A percentile compares a stretch with the other conserved stretches of the same genome.
These are phyloP conservation scores for Hylia prasina DNA, from an alignment of 2,113 vertebrate genomes.

Conservation along the genomic window DNA sequence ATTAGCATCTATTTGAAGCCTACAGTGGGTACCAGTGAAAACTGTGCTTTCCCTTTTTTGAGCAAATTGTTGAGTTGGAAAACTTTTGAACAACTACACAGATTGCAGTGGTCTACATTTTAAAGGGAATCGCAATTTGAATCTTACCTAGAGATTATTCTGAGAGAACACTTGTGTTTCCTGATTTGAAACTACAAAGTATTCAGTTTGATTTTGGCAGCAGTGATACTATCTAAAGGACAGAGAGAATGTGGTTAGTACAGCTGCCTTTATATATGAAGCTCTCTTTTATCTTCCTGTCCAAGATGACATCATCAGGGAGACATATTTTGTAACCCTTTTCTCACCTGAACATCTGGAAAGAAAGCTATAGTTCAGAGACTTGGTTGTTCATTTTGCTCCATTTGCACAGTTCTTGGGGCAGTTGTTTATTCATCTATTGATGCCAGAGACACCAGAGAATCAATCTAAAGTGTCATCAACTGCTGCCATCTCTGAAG, in stretches of 20 bases:
- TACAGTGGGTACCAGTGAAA: background rate
- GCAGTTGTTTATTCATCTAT: background rate
- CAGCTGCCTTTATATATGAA: background rate
- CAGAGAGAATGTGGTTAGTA: background rate
- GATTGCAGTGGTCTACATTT: background rate
- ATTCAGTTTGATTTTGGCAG: background rate
- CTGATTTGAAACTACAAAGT: background rate
- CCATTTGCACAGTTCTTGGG: background rate
- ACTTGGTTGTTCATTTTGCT: background rate
- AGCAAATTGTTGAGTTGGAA: background rate
- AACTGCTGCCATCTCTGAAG: background rate
- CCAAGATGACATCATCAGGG: background rate
- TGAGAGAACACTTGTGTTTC: background rate
- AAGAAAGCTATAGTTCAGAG: background rate
- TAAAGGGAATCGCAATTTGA: background rate
- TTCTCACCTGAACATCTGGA: background rate
- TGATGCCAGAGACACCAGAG: background rate
- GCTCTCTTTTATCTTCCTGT: background rate
- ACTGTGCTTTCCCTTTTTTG: background rate
- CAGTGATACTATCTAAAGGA: background rate
- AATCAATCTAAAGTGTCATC: background rate
- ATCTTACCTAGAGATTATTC: background rate
- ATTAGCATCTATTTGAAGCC: conserved; percentile 6
- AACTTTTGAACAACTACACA: background rate
- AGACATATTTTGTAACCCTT: background rate